Base-by-base conservation (phyloP, 1,140 invertebrate genomes). In the Drosophila santomea region DNA sequence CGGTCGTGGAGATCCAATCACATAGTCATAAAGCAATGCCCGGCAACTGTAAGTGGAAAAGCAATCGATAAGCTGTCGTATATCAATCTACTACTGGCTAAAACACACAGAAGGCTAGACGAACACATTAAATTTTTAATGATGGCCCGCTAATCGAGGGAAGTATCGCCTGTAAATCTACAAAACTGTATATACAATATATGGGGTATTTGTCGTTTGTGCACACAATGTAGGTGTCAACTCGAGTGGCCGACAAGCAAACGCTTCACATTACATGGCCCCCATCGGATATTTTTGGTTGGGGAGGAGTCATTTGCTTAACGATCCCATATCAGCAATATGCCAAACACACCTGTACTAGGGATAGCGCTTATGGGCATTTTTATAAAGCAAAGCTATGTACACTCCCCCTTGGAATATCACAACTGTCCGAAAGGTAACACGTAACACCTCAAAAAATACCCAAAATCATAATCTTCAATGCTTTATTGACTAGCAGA, bases 381-480 rank as follows among this genome's bases (percentile, higher is more conserved):
- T 48, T 47, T 7, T 23, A 71, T 69, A 69, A 71, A 71, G 62
- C 63, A 71, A 71, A 68, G 50, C 63, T 17, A 20, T 7, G 17
- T 45, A 8, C 25, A 64, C 59, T 35, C 25, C 43, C 47, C 20
- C 38, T n/a, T 43, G 39, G 57, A 73, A 47, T 43, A 56, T 56
- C 25, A 25, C 51, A 44, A 51, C 35, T 32, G 25, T 11, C 25
- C 39, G 32, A 51, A 43, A 58, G 23, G 7, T 36, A 20, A 56
- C 36, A 35, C 35, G 1, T 38, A 66, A 25, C 17, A 10, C 17
- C 11, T 2, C 12, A 47, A 71, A 41, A 71, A 69, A 41, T 58
- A 35, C 36, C 51, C 44, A 0, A 75, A 82, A 88, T 78, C 61
- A 74, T 86, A 86, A 82, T 86, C 78, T 72, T 72, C 52, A 45